Conservation (phyloP, 1,140 invertebrate genomes). For the Tetragnatha versicolor region DNA sequence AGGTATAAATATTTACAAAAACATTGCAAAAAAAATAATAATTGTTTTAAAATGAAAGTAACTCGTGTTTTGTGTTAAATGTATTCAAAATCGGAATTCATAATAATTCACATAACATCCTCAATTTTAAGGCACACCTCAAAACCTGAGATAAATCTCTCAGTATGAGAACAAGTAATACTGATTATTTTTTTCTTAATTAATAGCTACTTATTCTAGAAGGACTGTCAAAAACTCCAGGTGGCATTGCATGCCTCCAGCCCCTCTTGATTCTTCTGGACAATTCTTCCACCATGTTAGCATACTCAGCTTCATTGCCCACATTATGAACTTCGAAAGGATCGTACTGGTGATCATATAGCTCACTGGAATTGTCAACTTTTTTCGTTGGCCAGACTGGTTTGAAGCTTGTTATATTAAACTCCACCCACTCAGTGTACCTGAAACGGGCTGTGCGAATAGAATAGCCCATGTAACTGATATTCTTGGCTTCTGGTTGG, state of each 20-base stretch:
- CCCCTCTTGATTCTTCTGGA: conserved; percentile 59
- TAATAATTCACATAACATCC: no score
- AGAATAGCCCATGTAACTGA: conserved; percentile 82
- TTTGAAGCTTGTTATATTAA: conserved; percentile 59
- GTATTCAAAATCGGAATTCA: no score
- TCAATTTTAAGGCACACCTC: no score
- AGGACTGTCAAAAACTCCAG: conserved; percentile 24
- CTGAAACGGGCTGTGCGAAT: conserved; percentile 74
- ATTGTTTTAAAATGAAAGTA: no score
- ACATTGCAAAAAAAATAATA: no score
- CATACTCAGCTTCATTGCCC: conserved; percentile 59
- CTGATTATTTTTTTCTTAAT: no score
- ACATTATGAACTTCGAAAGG: conserved; percentile 75
- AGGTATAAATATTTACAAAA: no score
- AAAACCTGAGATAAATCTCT: no score
- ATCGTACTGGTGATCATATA: conserved; percentile 72
- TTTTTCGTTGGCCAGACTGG: conserved; percentile 76
- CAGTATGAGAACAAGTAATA: no score
- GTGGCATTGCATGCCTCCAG: conserved; percentile 58
- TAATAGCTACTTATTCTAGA: background rate
- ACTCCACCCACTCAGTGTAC: conserved; percentile 81
- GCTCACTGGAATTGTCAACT: conserved; percentile 69
- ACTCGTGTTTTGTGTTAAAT: no score
- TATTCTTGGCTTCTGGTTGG: conserved; percentile 76
- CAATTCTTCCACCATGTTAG: conserved; percentile 56